These are phyloP conservation scores for Narcine bancroftii DNA, from an alignment of 2,113 vertebrate species.

Conservation along the genomic window DNA sequence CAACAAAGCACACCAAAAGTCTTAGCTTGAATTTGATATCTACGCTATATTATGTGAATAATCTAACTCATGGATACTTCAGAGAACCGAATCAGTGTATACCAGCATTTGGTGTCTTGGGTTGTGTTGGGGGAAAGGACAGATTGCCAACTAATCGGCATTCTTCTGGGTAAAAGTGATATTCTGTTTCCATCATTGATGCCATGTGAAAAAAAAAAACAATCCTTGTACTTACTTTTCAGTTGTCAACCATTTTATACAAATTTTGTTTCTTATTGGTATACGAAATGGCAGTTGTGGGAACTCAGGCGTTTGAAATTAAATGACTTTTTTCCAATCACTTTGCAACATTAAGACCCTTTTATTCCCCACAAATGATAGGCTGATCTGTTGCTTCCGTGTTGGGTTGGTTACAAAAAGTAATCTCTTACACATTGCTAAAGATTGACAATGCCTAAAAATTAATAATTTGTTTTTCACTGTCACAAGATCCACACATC, in stretches of 20 bases:
- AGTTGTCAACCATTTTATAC: background rate
- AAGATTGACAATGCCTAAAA: background rate
- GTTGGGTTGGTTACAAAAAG: background rate
- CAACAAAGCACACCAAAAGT: background rate
- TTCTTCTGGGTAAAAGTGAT: background rate
- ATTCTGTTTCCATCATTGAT: background rate
- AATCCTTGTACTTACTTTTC: background rate
- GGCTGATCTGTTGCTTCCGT: background rate
- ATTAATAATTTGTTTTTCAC: background rate
- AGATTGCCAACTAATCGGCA: background rate
- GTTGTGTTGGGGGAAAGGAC: background rate
- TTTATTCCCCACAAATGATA: background rate
- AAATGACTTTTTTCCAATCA: background rate
- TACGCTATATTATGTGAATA: background rate
- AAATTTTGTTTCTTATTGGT: background rate
- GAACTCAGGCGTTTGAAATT: background rate
- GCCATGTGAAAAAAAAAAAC: conserved; percentile 17
- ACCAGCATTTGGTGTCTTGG: background rate
- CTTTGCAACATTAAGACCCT: background rate
- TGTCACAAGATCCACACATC: background rate
- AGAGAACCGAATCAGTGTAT: background rate
- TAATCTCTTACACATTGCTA: background rate
- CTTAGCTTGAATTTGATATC: background rate
- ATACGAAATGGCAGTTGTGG: background rate
- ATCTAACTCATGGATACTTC: background rate